Conservation (phyloP, 1,140 invertebrate species). For the Drosophila kohkoa region DNA sequence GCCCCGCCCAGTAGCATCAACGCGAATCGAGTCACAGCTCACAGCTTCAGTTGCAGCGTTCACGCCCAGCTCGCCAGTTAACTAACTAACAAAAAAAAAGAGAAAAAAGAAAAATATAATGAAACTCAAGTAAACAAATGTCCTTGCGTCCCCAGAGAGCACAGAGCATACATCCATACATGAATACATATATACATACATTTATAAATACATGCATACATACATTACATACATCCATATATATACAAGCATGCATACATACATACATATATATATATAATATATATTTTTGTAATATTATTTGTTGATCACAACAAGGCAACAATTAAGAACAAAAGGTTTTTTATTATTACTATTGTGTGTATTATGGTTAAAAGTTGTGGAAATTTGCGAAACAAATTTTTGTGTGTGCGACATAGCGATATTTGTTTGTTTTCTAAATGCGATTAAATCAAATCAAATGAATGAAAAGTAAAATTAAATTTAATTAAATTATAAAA, state of each 20-base stretch:
- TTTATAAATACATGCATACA: slow-evolving; percentile 35
- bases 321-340: slow-evolving; percentile 69
- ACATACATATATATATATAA: slow-evolving; percentile 44
- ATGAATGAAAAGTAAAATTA: slow-evolving; percentile 11
- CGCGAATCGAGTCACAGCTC: slow-evolving; percentile 61
- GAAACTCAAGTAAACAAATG: slow-evolving; percentile 50
- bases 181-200: slow-evolving; percentile 36
- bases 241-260: slow-evolving; percentile 31
- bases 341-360: slow-evolving; percentile 37
- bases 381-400: slow-evolving; percentile 27
- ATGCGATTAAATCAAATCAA: slow-evolving; percentile 35
- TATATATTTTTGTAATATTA: slow-evolving; percentile 79
- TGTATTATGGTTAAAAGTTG: slow-evolving; percentile 62
- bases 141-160: slow-evolving; percentile 29
- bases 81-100: slow-evolving; percentile 41
- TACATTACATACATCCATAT: slow-evolving; percentile 52
- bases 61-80: slow-evolving; percentile 48
- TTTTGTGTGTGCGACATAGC: slow-evolving; percentile 38
- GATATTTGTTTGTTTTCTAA: slow-evolving; percentile 61
- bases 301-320: slow-evolving; percentile 64
- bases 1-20: slow-evolving; percentile 46
- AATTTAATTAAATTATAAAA: slow-evolving; percentile 5
- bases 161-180: slow-evolving; percentile 23
- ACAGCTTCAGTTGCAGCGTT: slow-evolving; percentile 12
- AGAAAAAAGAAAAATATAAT: slow-evolving; percentile 12